Evolutionary conservation across 1,140 invertebrate genomes (phyloP).

Genomic region (Maconellicoccus hirsutus): DNA sequence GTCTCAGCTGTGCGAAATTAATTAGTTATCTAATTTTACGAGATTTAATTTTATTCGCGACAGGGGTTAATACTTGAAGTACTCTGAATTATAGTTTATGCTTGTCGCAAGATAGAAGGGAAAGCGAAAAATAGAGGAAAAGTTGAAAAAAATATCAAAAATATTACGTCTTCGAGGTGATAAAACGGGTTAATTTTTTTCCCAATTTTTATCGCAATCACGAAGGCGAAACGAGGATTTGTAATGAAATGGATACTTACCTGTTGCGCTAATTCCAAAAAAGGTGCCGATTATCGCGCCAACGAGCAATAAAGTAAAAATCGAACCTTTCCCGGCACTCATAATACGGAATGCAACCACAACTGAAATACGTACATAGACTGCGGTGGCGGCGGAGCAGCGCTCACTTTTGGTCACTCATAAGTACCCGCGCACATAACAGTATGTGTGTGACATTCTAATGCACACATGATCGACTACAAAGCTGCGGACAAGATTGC

Average conservation of each 20-base stretch:
- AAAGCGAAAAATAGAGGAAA: too few relatives aligned
- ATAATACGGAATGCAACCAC: conserved; percentile 18
- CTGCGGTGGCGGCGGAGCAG: neutral
- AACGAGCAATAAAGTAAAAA: conserved; percentile 19
- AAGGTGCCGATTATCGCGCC: conserved; percentile 21
- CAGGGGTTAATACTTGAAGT: too few relatives aligned
- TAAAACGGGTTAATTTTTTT: too few relatives aligned
- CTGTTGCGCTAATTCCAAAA: conserved; percentile 11
- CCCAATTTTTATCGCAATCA: too few relatives aligned
- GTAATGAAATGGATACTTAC: neutral
- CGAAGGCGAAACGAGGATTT: too few relatives aligned
- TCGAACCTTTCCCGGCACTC: conserved; percentile 11
- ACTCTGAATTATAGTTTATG: too few relatives aligned
- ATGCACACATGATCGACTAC: neutral
- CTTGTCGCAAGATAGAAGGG: too few relatives aligned
- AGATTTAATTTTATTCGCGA: neutral
- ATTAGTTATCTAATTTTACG: neutral
- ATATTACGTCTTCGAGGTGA: too few relatives aligned
- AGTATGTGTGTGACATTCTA: conserved; percentile 3
- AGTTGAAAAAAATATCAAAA: too few relatives aligned
- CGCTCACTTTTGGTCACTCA: conserved; percentile 7
- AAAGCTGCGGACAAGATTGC: neutral
- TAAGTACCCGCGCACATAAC: conserved; percentile 2
- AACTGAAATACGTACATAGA: conserved; percentile 4
- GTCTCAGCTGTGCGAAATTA: neutral